phyloP scores from a whole-genome alignment of 2,113 vertebrate species.

The Podocnemis expansa region DNA sequence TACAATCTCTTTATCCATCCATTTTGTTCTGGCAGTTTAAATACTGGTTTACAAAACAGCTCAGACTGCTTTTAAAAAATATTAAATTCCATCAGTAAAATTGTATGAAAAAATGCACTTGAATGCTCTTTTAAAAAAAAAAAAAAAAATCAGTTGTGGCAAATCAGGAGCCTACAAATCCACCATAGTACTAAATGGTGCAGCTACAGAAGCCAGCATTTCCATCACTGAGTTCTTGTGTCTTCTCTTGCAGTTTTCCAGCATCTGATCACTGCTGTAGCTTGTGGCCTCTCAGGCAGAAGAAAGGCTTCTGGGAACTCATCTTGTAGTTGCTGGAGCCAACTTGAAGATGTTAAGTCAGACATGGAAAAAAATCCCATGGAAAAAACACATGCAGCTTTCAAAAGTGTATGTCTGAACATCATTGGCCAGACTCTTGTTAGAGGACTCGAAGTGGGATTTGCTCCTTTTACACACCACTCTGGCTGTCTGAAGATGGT shows the following conservation, averaged over 20 bases:
- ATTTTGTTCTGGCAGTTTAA: background rate
- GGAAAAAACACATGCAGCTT: background rate
- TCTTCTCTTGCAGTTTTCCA: background rate
- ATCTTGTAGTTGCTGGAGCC: background rate
- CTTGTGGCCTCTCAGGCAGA: background rate
- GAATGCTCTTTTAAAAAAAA: background rate
- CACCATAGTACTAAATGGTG: background rate
- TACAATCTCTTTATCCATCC: background rate
- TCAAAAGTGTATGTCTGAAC: background rate
- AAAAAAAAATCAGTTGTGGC: background rate
- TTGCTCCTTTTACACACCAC: background rate
- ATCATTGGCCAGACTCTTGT: background rate
- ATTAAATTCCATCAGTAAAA: background rate
- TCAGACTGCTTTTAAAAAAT: too few species aligned
- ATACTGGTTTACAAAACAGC: background rate
- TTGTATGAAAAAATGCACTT: background rate
- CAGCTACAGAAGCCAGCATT: background rate
- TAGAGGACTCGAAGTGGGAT: background rate
- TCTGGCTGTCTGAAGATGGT: background rate
- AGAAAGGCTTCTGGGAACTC: background rate
- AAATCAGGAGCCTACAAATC: accelerated
- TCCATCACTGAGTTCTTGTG: background rate
- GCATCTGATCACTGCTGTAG: background rate
- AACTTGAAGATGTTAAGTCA: background rate
- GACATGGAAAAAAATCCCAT: background rate